These are phyloP conservation scores for Tridacna crocea DNA, from an alignment of 2,888 invertebrate species.

Conservation along the genomic window DNA sequence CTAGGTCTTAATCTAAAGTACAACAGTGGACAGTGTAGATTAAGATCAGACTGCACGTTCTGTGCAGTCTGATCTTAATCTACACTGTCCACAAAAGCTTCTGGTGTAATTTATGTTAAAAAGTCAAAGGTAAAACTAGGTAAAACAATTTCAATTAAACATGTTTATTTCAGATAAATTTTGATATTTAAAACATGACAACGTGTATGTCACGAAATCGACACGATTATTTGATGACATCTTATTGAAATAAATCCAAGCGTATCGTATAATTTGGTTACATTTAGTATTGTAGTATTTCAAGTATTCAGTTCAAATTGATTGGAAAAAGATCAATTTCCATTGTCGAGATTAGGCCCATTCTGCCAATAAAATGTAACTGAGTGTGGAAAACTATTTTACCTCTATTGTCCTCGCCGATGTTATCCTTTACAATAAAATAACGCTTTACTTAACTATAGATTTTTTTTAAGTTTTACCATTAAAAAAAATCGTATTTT, in stretches of 20 bases:
- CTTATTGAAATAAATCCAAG: not conserved
- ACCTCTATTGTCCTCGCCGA: not conserved
- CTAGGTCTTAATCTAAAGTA: too few species aligned
- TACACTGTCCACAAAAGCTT: too few species aligned
- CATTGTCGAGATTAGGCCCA: slow-evolving; percentile 9
- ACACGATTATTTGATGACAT: slow-evolving; percentile 12
- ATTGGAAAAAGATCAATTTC: slow-evolving; percentile 13
- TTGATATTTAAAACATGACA: not conserved
- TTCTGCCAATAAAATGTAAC: slow-evolving; percentile 12
- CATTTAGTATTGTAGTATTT: slow-evolving; percentile 2
- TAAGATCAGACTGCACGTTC: too few species aligned
- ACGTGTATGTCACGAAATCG: not conserved
- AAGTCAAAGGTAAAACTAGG: too few species aligned
- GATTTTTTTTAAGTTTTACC: too few species aligned
- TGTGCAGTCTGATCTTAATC: too few species aligned
- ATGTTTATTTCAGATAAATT: too few species aligned
- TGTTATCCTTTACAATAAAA: not conserved
- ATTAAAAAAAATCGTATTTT: too few species aligned
- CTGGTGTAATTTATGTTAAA: too few species aligned
- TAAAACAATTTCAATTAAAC: too few species aligned
- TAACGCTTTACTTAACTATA: too few species aligned
- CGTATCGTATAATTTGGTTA: not conserved
- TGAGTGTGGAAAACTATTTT: slow-evolving; percentile 22
- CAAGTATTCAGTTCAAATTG: slow-evolving; percentile 5
- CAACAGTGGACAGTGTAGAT: too few species aligned